Evolutionary conservation across 1,140 invertebrate genomes (phyloP).

Genomic region (Popillia japonica): DNA sequence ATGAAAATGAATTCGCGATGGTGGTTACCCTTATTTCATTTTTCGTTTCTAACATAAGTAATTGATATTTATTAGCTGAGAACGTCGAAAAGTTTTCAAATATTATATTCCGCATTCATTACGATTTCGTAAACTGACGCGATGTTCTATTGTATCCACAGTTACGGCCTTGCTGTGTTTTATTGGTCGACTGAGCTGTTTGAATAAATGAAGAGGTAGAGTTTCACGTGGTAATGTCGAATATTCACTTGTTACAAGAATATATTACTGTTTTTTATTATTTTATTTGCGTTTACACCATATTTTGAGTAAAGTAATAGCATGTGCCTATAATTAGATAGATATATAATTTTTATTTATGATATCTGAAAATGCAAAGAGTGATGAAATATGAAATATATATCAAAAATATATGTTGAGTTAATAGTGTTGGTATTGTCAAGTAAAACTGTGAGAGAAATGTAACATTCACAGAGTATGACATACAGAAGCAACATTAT

Average conservation of each 20-base stretch:
- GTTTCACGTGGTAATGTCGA: neutral
- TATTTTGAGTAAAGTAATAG: too few species aligned
- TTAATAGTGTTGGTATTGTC: too few species aligned
- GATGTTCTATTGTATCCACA: neutral
- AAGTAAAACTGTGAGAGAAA: too few species aligned
- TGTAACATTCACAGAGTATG: too few species aligned
- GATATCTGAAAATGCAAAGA: too few species aligned
- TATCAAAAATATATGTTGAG: too few species aligned
- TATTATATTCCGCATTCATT: constrained; percentile 14
- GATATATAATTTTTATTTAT: too few species aligned
- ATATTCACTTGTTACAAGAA: neutral
- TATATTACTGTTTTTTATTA: too few species aligned
- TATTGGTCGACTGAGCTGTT: neutral
- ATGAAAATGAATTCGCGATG: constrained; percentile 17
- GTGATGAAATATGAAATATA: too few species aligned
- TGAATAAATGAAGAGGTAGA: neutral
- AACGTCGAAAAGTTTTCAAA: constrained; percentile 24
- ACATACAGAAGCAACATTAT: too few species aligned
- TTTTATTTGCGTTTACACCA: too few species aligned
- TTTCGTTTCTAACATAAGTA: constrained; percentile 7
- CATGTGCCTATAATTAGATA: too few species aligned
- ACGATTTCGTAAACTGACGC: neutral
- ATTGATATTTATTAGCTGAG: constrained; percentile 28
- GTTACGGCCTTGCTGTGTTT: neutral
- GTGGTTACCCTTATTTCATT: constrained; percentile 8